Evolutionary conservation across 2,888 invertebrate genomes (phyloP).

Genomic region (Drosophila maculinotata): DNA sequence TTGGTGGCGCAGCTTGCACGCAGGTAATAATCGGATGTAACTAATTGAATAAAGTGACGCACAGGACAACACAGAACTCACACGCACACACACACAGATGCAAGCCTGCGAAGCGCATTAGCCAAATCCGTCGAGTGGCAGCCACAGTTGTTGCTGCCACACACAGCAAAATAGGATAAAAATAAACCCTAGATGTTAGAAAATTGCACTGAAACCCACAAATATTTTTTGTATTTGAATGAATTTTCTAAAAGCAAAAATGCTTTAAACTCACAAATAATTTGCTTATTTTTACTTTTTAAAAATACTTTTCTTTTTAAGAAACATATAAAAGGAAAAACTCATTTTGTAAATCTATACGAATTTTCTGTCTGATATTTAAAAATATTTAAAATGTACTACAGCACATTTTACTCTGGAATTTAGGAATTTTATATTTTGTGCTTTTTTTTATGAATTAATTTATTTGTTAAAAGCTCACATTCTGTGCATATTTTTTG

Average conservation of each 20-base stretch:
- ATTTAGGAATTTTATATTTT: too few species aligned
- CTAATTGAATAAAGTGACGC: constrained; percentile 79
- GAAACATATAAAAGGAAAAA: too few species aligned
- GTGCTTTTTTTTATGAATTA: background rate
- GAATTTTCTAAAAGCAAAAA: too few species aligned
- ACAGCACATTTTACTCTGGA: too few species aligned
- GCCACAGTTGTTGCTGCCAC: constrained; percentile 37
- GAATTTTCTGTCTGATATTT: too few species aligned
- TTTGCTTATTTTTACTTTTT: too few species aligned
- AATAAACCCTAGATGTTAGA: background rate
- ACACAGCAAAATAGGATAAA: background rate
- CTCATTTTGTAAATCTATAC: too few species aligned
- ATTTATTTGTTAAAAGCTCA: background rate
- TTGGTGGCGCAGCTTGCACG: constrained; percentile 40
- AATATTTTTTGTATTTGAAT: too few species aligned
- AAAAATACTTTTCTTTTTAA: too few species aligned
- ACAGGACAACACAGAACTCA: constrained; percentile 49
- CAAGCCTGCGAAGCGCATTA: constrained; percentile 49
- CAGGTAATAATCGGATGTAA: constrained; percentile 80
- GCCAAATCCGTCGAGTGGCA: constrained; percentile 60
- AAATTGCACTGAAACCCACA: background rate
- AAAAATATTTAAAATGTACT: too few species aligned
- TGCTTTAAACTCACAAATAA: too few species aligned
- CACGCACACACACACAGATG: constrained; percentile 14
- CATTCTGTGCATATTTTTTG: background rate